Base-by-base conservation (phyloP, 2,888 invertebrate genomes). In the Drosophila niveifrons region DNA sequence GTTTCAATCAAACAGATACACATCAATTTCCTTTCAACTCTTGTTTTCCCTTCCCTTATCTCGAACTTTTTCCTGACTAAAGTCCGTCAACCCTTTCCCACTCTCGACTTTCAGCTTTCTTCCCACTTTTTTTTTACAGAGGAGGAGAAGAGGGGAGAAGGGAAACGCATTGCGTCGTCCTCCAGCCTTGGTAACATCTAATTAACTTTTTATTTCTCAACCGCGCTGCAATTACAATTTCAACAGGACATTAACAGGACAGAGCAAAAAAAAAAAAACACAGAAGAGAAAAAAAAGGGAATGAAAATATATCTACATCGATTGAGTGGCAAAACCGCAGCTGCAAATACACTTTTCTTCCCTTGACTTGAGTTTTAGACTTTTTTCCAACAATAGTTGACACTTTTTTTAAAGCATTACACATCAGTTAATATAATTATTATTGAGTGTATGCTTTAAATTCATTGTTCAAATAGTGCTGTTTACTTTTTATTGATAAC, bases 171-270 rank as follows among this genome's bases (percentile, higher is more conserved):
- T 62, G 46, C 73, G 62, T 62, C 23, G 23, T 23, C 23, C 23
- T 23, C 66, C 71, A 65, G 70, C 79, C 88, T 78, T 87, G 72
- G 83, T 73, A 83, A 87, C 83, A 84, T 83, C 85, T 89, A 89
- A 84, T 88, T 89, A 87, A 82, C 79, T 88, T 80, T 78, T 80
- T 82, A 66, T 62, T 52, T 18, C 63, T 53, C 47, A 51, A 44
- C 65, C 57, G 62, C 72, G 73, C 82, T 86, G 75, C 82, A 82
- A 80, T 86, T 81, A 88, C 78, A 80, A 70, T 75, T 88, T 86
- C 78, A 79, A 74, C 81, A 74, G 85, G 69, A 80, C 59, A 76
- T 69, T 71, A 67, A 63, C 62, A 65, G 66, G 62, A 59, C 44
- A 64, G 44, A 47, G 18, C 15, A 51, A 46, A 34, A 36, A 15